Percentiles rank a stretch among this genome's conserved stretches.
These are phyloP conservation scores for Clarias laeviceps DNA, from an alignment of 2,797 vertebrate species.

Conservation along the genomic window DNA sequence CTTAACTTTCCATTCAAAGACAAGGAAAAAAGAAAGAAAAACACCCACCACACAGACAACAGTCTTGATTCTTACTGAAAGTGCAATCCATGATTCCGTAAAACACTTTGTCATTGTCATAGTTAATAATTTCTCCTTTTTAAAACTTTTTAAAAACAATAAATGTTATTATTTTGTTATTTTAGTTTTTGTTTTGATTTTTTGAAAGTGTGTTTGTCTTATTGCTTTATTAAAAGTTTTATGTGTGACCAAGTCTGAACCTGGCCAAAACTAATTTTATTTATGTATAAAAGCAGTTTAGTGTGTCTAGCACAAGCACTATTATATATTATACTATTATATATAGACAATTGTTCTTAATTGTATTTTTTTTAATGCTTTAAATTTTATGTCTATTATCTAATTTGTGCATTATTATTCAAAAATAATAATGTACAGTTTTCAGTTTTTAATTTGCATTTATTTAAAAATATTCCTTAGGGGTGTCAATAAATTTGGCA, in stretches of 20 bases:
- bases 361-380: background rate
- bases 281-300: too few relatives aligned
- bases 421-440: too few relatives aligned
- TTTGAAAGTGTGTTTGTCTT: background rate
- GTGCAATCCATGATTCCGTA: background rate
- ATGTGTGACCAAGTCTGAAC: background rate
- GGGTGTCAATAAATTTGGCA: background rate
- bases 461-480: background rate
- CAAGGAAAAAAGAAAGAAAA: background rate
- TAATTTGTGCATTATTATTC: too few relatives aligned
- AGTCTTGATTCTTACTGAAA: background rate
- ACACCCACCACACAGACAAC: background rate
- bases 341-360: too few relatives aligned
- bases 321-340: too few relatives aligned
- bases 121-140: background rate
- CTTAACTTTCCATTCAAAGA: slow-evolving; percentile 1
- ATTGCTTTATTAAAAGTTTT: background rate
- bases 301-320: too few relatives aligned
- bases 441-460: too few relatives aligned
- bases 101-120: background rate
- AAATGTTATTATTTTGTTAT: background rate
- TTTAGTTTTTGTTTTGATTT: background rate
- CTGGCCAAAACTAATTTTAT: background rate
- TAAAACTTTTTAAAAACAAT: background rate
- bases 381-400: background rate